Conservation (phyloP, 2,113 vertebrate genomes). For the Albula glossodonta region DNA sequence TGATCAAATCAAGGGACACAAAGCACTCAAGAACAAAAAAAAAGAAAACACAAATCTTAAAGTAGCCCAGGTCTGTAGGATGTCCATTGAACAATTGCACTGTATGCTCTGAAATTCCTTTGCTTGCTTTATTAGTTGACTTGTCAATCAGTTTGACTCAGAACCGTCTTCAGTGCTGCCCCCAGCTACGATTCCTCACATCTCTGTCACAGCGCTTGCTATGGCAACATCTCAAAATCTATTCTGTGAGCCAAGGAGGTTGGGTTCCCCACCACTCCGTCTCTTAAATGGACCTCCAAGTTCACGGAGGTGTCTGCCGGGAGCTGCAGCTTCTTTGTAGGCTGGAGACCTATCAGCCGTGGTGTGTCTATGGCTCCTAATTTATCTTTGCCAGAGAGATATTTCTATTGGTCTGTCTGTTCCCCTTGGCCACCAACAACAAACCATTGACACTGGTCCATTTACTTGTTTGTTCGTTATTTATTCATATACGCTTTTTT, state of each 20-base stretch:
- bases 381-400: neutral
- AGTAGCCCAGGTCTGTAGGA: neutral
- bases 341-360: neutral
- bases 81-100: neutral
- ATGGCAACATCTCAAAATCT: neutral
- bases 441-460: neutral
- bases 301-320: neutral
- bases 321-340: neutral
- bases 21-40: neutral
- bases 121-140: neutral
- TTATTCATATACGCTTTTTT: no score
- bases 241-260: neutral
- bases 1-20: neutral
- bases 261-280: neutral
- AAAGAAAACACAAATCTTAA: neutral
- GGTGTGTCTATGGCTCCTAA: neutral
- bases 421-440: neutral
- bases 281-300: neutral
- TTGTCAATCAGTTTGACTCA: neutral
- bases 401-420: neutral
- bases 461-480: no score
- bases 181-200: neutral
- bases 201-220: neutral
- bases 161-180: neutral
- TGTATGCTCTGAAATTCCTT: neutral